Base-by-base conservation (phyloP, 2,113 vertebrate species). In the Actenoides lindsayi region DNA sequence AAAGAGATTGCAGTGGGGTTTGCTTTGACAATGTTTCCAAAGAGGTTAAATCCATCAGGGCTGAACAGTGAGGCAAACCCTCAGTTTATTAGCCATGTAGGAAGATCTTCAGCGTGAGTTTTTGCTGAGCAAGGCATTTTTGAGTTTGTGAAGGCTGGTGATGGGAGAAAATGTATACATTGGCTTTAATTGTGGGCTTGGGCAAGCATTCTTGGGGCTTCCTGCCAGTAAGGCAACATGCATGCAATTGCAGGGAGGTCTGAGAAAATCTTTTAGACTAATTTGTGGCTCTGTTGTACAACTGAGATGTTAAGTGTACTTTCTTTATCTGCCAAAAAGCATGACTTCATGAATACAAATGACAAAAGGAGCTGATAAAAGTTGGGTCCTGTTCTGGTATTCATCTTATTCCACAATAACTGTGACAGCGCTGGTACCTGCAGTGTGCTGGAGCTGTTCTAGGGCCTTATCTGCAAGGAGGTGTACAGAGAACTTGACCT, bases 291-390 rank as follows among this genome's bases (percentile, higher is more conserved):
- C 33, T 14, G 23, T 30, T 71, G 76, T 48, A 16, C 63, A 57
- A 1, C 23, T 69, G 65, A 64, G 42, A 27, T 75, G 21, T 5
- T 63, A 48, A 68, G 30, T 73, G 23, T 73, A 5, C 89, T 84
- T 77, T 60, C n/a, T 60, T 78, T 64, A 15, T 57, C 83, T 59
- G 65, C 64, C 89, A 6, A 69, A 25, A 82, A 91, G 74, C 41
- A 6, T 57, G 44, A 25, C 9, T 83, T 74, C 30, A 10, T 41
- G 18, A 85, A 30, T 39, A 39, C 0, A 0, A 2, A 27, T 75
- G 44, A 48, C 35, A 25, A 20, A 67, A 90, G 57, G n/a, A 87
- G 80, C 56, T 77, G 86, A 33, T 65, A 56, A 19, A 79, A 87
- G 46, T 30, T 69, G 53, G 7, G 54, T 83, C 80, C 31, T 92